Base-by-base conservation (phyloP, 2,797 vertebrate genomes). In the Ambastaia sidthimunki region DNA sequence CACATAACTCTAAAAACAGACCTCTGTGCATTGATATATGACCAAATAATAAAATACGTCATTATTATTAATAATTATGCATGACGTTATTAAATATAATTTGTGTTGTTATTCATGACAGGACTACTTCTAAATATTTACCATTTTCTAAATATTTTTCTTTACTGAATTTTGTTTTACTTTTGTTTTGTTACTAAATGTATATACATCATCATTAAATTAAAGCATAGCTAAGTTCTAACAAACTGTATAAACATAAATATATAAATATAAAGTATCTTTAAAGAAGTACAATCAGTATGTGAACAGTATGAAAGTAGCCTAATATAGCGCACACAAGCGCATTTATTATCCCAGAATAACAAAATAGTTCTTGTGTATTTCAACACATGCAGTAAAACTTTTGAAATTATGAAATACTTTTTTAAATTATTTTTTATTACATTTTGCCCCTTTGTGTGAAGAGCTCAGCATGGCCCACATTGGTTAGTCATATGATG, bases 1-100 rank as follows among this genome's bases (percentile, higher is more conserved):
- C 80, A 34, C 50, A 13, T 52, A 68, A 50, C 57, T 78, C 21
- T 54, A 18, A 19, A 3, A 50, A 21, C 48, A 47, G 60, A 74
- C 23, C 41, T 59, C 62, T 18, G 13, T 12, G 44, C 9, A 48
- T 57, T 63, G 31, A 37, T 23, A 28, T 21, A 10, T 21, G 4
- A 16, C 5, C 16, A 62, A 59, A 63, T 54, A 55, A 71, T 44
- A 19, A n/a, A 62, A 71, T 19, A 18, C 4, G 18, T 52, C 1
- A 31, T n/a, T 41, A 18, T 44, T 44, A 25, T 6, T 60, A 10
- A 10, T 59, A 59, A 25, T 12, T 3, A 12, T 31, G 31, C 13
- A 19, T 34, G 10, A n/a, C 16, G 41, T 60, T 34, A 13, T 44
- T 34, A 7, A 34, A 15, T 16, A 52, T 16, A 18, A 25, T 28